Evolutionary conservation across 2,113 vertebrate species (phyloP).

Genomic region (Procavia capensis): DNA sequence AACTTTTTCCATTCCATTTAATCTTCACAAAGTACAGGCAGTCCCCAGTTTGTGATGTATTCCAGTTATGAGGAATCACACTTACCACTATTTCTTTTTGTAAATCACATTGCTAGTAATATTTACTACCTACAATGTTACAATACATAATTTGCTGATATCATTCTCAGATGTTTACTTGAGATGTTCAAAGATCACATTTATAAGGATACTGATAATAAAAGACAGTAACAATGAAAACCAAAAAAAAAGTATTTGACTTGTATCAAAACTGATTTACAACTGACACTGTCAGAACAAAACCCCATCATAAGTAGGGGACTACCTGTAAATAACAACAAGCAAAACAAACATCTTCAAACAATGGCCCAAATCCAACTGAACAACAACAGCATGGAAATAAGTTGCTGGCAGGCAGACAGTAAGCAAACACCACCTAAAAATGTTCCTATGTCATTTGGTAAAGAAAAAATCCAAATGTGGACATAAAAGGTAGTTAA

Average conservation of each 20-base stretch:
- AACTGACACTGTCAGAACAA: not conserved
- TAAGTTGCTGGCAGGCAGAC: not conserved
- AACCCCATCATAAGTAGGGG: not conserved
- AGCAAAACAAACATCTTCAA: not conserved
- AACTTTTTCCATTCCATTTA: not conserved
- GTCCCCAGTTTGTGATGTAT: not conserved
- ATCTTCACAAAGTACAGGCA: not conserved
- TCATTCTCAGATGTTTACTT: not conserved
- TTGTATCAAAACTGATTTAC: not conserved
- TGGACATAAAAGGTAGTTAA: not conserved
- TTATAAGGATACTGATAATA: not conserved
- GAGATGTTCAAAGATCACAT: not conserved
- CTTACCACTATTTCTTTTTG: not conserved
- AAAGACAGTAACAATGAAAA: not conserved
- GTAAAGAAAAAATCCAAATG: not conserved
- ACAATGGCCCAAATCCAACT: not conserved
- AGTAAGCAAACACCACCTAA: not conserved
- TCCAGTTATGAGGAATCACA: not conserved
- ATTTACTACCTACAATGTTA: not conserved
- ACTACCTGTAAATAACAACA: not conserved
- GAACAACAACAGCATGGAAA: conserved; percentile 30
- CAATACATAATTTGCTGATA: not conserved
- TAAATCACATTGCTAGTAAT: not conserved
- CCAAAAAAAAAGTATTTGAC: not conserved
- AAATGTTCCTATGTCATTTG: conserved; percentile 37